Base-by-base conservation (phyloP, 1,140 invertebrate species). In the Heliconius melpomene region DNA sequence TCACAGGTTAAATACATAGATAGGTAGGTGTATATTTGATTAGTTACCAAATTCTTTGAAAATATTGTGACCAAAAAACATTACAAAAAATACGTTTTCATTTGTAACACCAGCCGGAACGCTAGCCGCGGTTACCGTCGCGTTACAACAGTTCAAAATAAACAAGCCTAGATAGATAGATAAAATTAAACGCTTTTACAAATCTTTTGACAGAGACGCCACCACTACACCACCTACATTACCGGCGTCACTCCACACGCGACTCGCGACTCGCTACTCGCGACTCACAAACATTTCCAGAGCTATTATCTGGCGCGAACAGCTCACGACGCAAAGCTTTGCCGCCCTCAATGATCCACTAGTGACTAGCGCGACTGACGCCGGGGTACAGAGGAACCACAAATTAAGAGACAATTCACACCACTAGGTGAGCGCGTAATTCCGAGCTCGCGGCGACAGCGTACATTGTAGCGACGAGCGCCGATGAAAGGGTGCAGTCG, bases 381-480 rank as follows among this genome's bases (percentile, higher is more conserved):
- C 82, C 81, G 85, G 78, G 79, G 86, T 84, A 82, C 81, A 84
- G 82, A 83, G 83, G 84, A 87, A 87, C 83, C 85, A 87, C 87
- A 90, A 90, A 91, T 92, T 91, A 89, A 92, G 87, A 87, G 87
- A 92, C 89, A 92, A 91, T 91, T 87, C 88, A 87, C 88, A 87
- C 82, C 86, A 84, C 84, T 78, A 85, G 83, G 84, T 86, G 79
- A 85, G 85, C 85, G 83, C 79, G 82, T 85, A 87, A 88, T 88
- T 87, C 85, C 85, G 83, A 84, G 85, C 85, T 85, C 82, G 81
- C 84, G 84, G 85, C 85, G 83, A 84, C 85, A 81, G 82, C 77
- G 81, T 80, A 86, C 85, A 85, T 86, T 85, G 85, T 86, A 82
- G 84, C 83, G 2, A 2, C 29, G 32, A 32, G 32, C 72, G 32